Evolutionary conservation across 2,888 invertebrate genomes (phyloP).

Genomic region (Noctua pronuba): DNA sequence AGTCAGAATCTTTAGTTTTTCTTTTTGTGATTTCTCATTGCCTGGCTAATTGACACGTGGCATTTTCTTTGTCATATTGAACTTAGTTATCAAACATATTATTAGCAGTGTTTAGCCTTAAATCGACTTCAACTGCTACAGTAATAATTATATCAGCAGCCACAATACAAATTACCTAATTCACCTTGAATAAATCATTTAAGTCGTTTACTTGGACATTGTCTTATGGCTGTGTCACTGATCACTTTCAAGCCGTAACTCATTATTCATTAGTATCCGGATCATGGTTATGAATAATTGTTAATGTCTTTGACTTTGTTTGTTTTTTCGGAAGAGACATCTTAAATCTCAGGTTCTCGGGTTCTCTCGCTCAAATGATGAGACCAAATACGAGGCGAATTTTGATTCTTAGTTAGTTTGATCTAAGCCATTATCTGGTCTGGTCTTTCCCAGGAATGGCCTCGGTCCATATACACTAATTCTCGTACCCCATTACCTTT

Average conservation of each 20-base stretch:
- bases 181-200: slow-evolving; percentile 74
- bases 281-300: slow-evolving; percentile 20
- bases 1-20: not conserved
- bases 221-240: slow-evolving; percentile 59
- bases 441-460: not conserved
- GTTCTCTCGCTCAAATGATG: not conserved
- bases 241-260: slow-evolving; percentile 57
- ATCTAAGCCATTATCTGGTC: not conserved
- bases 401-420: not conserved
- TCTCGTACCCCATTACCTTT: no score
- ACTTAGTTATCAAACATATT: not conserved
- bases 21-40: not conserved
- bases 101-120: not conserved
- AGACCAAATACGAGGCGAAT: not conserved
- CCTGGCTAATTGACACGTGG: not conserved
- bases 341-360: no score
- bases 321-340: not conserved
- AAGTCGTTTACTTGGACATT: slow-evolving; percentile 66
- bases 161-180: slow-evolving; percentile 68
- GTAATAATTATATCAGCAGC: slow-evolving; percentile 65
- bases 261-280: slow-evolving; percentile 30
- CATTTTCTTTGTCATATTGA: slow-evolving; percentile 1
- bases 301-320: not conserved
- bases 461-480: not conserved
- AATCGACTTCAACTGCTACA: slow-evolving; percentile 22